A percentile compares a stretch with the other conserved stretches of the same genome.
phyloP scores from a whole-genome alignment of 1,140 invertebrate species.

The Diuraphis noxia region DNA sequence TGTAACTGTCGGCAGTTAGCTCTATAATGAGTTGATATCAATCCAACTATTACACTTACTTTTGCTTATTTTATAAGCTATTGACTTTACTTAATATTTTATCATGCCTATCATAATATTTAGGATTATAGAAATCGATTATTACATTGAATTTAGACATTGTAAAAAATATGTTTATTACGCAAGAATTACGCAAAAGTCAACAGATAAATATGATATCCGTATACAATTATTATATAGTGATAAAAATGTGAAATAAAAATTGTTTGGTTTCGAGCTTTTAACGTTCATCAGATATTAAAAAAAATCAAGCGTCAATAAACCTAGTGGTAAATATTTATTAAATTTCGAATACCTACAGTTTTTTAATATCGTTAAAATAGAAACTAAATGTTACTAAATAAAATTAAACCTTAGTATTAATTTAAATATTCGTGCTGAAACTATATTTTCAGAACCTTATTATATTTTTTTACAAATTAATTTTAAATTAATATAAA shows the following conservation, averaged over 20 bases:
- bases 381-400: background rate
- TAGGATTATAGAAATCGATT: background rate
- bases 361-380: background rate
- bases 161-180: background rate
- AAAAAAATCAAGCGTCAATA: background rate
- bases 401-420: background rate
- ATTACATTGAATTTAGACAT: background rate
- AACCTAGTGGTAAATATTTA: background rate
- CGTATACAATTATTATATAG: background rate
- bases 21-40: background rate
- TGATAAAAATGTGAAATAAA: background rate
- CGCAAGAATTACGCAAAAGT: background rate
- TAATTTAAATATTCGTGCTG: background rate
- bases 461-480: background rate
- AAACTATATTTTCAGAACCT: background rate
- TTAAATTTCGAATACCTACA: background rate
- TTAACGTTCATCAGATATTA: background rate
- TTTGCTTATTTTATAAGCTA: background rate
- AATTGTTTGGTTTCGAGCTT: background rate
- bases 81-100: background rate
- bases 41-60: background rate
- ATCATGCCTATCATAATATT: too few species aligned
- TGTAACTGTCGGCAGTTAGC: background rate
- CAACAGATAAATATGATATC: background rate
- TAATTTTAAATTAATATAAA: background rate